Evolutionary conservation across 2,113 vertebrate species (phyloP), one percentile per base, ranked within the genome.

Genomic region (Peromyscus californicus): DNA sequence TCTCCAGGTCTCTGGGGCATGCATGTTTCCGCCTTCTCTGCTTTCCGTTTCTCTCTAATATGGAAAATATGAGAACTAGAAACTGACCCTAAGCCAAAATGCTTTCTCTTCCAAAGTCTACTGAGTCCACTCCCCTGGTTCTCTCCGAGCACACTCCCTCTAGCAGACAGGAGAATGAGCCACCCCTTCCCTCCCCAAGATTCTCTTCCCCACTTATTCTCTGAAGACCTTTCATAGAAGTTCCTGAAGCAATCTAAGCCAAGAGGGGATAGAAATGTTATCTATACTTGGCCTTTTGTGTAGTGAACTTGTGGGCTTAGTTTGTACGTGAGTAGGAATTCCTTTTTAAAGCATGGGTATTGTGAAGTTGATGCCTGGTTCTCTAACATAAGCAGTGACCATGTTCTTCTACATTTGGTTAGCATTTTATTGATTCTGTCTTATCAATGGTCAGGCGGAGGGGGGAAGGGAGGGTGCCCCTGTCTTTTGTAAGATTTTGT

Each of bases 1-100:
- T 2, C 26, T 15, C 74, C 63, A 13, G 4, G 36, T 65, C 45
- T 95, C 63, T 86, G 42, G 33, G 63, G 83, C 39, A 9, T 4
- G 83, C 39, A 12, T 4, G 3, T 79, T 65, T 36, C 48, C n/a
- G 6, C 29, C 33, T 11, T n/a, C n/a, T 13, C n/a, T 67, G 39
- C n/a, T 93, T 96, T 95, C 75, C 26, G 31, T 65, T 87, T 78
- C 48, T 93, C 93, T 79, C 33, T 91, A 26, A 94, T 59, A 7
- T 51, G n/a, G 54, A 11, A 82, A 59, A 31, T 76, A 7, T 1
- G 19, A 16, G 15, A 93, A 61, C 57, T 89, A 59, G 92, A 90
- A 48, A 48, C 63, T 57, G 54, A 86, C 57, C 74, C 5, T n/a
- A 33, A 48, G 59, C 76, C 79, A 75, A 42, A 36, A 9, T 59